A percentile compares a stretch with the other conserved stretches of the same genome.
These are phyloP conservation scores for Amia ocellicauda DNA, from an alignment of 2,113 vertebrate species.

Conservation along the genomic window DNA sequence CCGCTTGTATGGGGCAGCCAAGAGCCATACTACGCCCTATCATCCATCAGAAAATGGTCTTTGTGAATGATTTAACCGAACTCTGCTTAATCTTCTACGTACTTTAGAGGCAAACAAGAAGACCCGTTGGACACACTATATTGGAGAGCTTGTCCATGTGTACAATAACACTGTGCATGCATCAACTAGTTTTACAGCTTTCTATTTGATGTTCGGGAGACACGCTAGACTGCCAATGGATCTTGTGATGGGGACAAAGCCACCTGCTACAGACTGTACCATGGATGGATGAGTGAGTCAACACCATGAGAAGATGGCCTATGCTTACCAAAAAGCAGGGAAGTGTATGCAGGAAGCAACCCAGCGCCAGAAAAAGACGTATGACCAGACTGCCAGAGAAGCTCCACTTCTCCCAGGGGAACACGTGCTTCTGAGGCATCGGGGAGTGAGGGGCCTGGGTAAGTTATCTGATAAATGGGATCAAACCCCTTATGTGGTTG, in stretches of 20 bases:
- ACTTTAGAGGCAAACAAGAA: slow-evolving; percentile 9
- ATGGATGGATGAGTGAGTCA: neutral
- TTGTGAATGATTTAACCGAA: slow-evolving; percentile 6
- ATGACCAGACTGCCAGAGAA: too few species aligned
- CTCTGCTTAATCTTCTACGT: slow-evolving; percentile 2
- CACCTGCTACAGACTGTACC: neutral
- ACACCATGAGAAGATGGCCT: slow-evolving; percentile 37
- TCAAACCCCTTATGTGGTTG: too few species aligned
- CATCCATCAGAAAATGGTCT: slow-evolving; percentile 1
- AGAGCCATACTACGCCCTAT: slow-evolving; percentile 12
- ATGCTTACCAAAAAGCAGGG: slow-evolving; percentile 46
- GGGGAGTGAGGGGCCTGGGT: too few species aligned
- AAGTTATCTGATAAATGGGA: too few species aligned
- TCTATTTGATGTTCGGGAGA: slow-evolving; percentile 7
- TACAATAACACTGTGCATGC: slow-evolving; percentile 11
- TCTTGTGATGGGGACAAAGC: neutral
- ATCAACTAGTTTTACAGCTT: neutral
- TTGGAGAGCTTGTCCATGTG: neutral
- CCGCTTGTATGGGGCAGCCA: neutral
- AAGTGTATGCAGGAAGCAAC: slow-evolving; percentile 43
- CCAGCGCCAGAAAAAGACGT: too few species aligned
- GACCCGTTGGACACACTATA: slow-evolving; percentile 12
- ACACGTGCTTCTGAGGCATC: too few species aligned
- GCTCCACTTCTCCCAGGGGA: too few species aligned
- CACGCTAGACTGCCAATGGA: neutral